Percentiles rank a stretch among this genome's conserved stretches.
phyloP scores from a whole-genome alignment of 2,888 invertebrate genomes.

The Gastracanthus pulcherrimus region DNA sequence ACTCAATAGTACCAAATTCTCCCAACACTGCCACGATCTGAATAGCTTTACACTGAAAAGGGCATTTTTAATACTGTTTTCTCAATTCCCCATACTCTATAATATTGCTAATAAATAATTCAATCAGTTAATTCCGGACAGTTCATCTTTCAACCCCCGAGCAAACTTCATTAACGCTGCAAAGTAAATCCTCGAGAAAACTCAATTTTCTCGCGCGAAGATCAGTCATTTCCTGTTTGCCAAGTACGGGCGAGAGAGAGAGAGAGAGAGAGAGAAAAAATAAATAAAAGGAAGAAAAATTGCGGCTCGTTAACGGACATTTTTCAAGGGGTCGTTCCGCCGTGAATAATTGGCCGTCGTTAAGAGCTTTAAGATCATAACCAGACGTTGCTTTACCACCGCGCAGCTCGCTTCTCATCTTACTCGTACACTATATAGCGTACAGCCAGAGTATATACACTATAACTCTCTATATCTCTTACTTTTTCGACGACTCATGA shows the following conservation, averaged over 20 bases:
- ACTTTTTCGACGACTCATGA: slow-evolving; percentile 24
- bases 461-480: slow-evolving; percentile 15
- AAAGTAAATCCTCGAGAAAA: slow-evolving; percentile 57
- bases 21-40: background rate
- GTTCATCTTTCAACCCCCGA: slow-evolving; percentile 34
- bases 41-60: background rate
- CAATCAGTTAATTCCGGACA: slow-evolving; percentile 48
- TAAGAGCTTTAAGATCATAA: slow-evolving; percentile 64
- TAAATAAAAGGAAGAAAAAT: slow-evolving; percentile 55
- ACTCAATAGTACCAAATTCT: background rate
- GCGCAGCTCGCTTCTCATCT: slow-evolving; percentile 37
- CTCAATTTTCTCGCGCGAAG: slow-evolving; percentile 56
- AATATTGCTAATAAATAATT: background rate
- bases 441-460: slow-evolving; percentile 43
- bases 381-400: slow-evolving; percentile 36
- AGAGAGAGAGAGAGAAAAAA: slow-evolving; percentile 6
- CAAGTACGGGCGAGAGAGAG: background rate
- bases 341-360: slow-evolving; percentile 70
- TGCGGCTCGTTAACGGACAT: slow-evolving; percentile 64
- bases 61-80: slow-evolving; percentile 1
- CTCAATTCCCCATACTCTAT: background rate
- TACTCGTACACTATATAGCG: too few species aligned
- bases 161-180: slow-evolving; percentile 55
- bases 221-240: slow-evolving; percentile 55
- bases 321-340: slow-evolving; percentile 59